A percentile compares a stretch with the other conserved stretches of the same genome.
Evolutionary conservation across 92 coral and sea anemone species (phyloP).

Genomic region (Palythoa heliodiscus): DNA sequence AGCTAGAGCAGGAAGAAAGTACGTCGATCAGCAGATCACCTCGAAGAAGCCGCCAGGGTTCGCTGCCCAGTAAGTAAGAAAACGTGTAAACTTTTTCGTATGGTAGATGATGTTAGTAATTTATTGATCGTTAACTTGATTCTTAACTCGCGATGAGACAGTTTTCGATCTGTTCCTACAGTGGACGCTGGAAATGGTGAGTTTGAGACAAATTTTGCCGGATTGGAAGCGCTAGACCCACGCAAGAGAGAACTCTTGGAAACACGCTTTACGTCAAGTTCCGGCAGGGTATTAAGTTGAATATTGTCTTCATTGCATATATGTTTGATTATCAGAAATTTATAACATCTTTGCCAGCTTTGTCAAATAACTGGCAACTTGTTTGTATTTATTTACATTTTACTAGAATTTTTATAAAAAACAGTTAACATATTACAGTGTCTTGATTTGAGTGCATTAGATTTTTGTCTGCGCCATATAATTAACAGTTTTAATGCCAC

Average conservation of each 20-base stretch:
- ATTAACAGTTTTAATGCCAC: background rate
- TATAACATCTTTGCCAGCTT: background rate
- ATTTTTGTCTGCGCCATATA: background rate
- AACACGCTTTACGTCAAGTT: background rate
- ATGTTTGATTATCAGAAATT: background rate
- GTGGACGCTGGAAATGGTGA: slow-evolving; percentile 55
- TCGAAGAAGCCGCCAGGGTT: slow-evolving; percentile 53
- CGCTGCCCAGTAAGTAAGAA: slow-evolving; percentile 46
- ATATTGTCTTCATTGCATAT: background rate
- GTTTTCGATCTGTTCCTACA: slow-evolving; percentile 7
- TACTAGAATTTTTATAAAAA: background rate
- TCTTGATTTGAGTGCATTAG: background rate
- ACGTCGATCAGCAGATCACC: slow-evolving; percentile 67
- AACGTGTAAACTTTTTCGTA: background rate
- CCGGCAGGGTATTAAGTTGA: background rate
- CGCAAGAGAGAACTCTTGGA: slow-evolving; percentile 70
- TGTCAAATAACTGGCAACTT: background rate
- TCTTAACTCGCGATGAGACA: background rate
- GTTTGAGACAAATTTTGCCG: slow-evolving; percentile 72
- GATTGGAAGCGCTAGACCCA: slow-evolving; percentile 95
- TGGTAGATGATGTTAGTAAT: no score
- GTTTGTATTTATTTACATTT: background rate
- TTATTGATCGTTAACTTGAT: background rate
- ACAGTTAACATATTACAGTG: background rate
- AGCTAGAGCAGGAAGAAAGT: slow-evolving; percentile 61